Conservation (phyloP, 2,888 invertebrate species). For the Candidula unifasciata region DNA sequence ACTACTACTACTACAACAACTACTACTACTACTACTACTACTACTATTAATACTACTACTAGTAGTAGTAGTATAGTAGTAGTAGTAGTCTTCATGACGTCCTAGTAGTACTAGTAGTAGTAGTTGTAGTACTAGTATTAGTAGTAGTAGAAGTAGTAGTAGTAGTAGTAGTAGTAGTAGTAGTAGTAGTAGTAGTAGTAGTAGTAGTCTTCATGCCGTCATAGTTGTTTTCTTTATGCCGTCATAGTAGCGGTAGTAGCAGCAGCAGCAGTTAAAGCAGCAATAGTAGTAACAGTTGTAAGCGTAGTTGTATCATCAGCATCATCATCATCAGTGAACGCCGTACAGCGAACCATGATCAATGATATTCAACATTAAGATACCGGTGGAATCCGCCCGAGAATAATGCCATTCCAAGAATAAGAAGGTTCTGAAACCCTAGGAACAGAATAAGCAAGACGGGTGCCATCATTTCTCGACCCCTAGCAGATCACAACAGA, state of each 20-base stretch:
- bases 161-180: neutral
- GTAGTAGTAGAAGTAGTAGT: neutral
- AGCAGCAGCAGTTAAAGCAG: neutral
- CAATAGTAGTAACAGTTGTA: too few relatives aligned
- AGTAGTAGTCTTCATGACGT: too few relatives aligned
- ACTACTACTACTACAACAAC: too few relatives aligned
- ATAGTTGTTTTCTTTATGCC: too few relatives aligned
- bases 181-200: neutral
- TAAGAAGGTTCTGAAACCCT: too few relatives aligned
- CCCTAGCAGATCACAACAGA: too few relatives aligned
- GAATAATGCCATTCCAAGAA: too few relatives aligned
- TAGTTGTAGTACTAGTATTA: neutral
- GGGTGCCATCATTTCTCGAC: too few relatives aligned
- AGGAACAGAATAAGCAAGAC: too few relatives aligned
- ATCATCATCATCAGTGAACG: neutral
- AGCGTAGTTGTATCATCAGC: neutral
- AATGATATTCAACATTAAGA: too few relatives aligned
- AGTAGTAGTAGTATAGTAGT: neutral
- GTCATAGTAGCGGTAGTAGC: neutral
- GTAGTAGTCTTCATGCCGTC: neutral
- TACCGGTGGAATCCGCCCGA: too few relatives aligned
- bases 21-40: neutral
- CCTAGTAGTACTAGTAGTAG: neutral
- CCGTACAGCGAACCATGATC: too few relatives aligned
- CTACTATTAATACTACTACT: neutral